phyloP scores from a whole-genome alignment of 2,113 vertebrate genomes.

The Hippopotamus amphibius region DNA sequence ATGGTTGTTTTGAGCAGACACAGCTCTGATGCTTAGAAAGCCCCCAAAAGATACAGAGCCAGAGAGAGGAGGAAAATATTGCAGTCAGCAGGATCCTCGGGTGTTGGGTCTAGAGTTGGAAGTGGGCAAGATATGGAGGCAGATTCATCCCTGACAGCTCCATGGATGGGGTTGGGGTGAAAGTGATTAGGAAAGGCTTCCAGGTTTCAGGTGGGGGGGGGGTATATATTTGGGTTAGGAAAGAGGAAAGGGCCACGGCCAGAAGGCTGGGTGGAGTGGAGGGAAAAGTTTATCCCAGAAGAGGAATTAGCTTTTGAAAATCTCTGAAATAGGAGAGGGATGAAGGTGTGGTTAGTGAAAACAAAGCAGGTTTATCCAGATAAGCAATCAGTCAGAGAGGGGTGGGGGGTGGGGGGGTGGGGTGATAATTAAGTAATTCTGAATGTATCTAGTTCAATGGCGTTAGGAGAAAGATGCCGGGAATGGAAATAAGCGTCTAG shows the following conservation, averaged over 20 bases:
- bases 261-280: constrained; percentile 27
- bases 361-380: constrained; percentile 66
- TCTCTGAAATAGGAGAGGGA: constrained; percentile 30
- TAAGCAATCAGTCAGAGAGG: background rate
- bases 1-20: background rate
- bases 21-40: background rate
- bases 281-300: constrained; percentile 34
- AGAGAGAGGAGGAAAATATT: background rate
- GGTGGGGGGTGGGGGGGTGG: background rate
- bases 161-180: background rate
- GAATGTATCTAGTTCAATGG: background rate
- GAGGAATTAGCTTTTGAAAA: constrained; percentile 49
- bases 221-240: background rate
- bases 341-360: constrained; percentile 64
- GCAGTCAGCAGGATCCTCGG: background rate
- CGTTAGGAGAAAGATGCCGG: background rate
- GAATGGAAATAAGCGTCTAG: background rate
- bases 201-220: background rate
- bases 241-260: background rate
- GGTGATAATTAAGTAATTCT: background rate
- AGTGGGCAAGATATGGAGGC: too few species aligned
- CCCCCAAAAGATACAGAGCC: background rate
- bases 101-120: background rate
- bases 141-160: background rate
- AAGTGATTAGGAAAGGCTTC: background rate